Percentiles rank a stretch among this genome's conserved stretches.
Evolutionary conservation across 1,140 invertebrate genomes (phyloP).

Genomic region (Druon quercuslanigerum): DNA sequence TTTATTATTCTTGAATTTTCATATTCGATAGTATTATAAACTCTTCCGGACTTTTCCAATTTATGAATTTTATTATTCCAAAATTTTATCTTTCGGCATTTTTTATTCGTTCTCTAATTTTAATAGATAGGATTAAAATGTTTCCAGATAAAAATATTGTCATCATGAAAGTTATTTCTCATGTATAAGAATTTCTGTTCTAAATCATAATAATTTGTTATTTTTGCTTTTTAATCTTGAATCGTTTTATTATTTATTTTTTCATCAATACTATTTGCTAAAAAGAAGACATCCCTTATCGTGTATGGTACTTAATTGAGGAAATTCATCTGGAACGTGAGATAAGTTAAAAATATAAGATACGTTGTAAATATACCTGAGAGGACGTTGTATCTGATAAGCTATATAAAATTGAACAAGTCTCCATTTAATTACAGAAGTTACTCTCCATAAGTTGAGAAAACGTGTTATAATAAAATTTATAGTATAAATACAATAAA

Average conservation of each 20-base stretch:
- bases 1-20: too few species aligned
- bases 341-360: conserved; percentile 8
- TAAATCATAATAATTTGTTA: not conserved
- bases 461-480: conserved; percentile 17
- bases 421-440: conserved; percentile 30
- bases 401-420: conserved; percentile 12
- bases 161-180: not conserved
- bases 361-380: conserved; percentile 12
- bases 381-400: conserved; percentile 26
- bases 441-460: conserved; percentile 12
- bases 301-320: conserved; percentile 9
- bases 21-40: too few species aligned
- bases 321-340: conserved; percentile 7
- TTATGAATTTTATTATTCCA: too few species aligned
- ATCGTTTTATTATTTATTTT: conserved; percentile 19
- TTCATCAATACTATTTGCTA: conserved; percentile 4
- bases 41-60: too few species aligned
- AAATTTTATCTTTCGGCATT: too few species aligned
- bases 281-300: conserved; percentile 17
- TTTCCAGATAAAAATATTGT: too few species aligned
- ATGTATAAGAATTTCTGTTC: not conserved
- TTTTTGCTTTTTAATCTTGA: not conserved
- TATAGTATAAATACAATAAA: not conserved
- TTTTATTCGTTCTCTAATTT: too few species aligned
- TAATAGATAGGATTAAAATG: too few species aligned